Evolutionary conservation across 2,113 vertebrate species (phyloP).

Genomic region (Leiothrix lutea): DNA sequence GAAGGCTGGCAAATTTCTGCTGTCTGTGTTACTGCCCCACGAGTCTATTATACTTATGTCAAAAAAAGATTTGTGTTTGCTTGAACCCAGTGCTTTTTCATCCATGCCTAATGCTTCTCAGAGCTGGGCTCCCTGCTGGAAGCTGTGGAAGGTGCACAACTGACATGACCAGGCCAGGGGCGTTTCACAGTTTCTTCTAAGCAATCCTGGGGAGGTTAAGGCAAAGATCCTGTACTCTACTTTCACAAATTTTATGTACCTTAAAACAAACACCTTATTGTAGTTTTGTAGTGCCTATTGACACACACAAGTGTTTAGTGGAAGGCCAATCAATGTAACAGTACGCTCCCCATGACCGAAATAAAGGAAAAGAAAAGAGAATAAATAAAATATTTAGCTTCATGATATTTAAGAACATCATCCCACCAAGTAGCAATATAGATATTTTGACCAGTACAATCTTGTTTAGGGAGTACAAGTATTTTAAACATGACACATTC

Average conservation of each 20-base stretch:
- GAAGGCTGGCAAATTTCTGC: background rate
- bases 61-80: background rate
- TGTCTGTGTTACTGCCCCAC: background rate
- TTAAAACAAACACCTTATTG: background rate
- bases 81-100: background rate
- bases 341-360: rapidly evolving
- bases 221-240: background rate
- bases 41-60: background rate
- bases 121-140: background rate
- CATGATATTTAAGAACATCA: background rate
- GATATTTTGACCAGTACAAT: background rate
- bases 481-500: background rate
- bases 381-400: background rate
- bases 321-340: background rate
- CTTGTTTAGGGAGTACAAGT: background rate
- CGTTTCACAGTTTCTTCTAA: background rate
- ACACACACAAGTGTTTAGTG: background rate
- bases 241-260: background rate
- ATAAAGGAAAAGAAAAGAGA: background rate
- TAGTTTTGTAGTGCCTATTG: background rate
- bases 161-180: background rate
- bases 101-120: background rate
- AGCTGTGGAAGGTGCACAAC: background rate
- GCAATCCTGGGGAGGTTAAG: background rate
- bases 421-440: background rate